These are phyloP conservation scores for Charanyca ferruginea DNA, from an alignment of 2,888 invertebrate genomes.

Conservation along the genomic window DNA sequence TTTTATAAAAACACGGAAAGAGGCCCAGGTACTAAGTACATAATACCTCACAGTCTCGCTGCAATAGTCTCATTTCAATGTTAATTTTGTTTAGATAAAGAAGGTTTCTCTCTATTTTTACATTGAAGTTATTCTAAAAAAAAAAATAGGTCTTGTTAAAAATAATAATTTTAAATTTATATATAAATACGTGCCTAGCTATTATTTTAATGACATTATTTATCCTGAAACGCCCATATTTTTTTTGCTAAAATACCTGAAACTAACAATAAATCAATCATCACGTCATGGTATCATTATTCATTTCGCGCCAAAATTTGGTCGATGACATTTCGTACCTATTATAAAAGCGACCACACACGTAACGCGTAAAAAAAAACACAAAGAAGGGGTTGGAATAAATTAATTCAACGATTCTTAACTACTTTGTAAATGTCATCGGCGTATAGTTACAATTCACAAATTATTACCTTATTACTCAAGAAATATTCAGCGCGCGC, in stretches of 20 bases:
- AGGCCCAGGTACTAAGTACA: too few relatives aligned
- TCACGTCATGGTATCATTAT: constrained; percentile 64
- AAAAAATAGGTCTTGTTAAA: too few relatives aligned
- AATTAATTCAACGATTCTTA: constrained; percentile 76
- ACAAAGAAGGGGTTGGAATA: constrained; percentile 62
- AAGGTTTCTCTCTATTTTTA: too few relatives aligned
- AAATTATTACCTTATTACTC: constrained; percentile 77
- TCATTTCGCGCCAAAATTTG: constrained; percentile 69
- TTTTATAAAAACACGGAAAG: too few relatives aligned
- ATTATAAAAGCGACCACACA: constrained; percentile 73
- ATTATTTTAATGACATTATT: background rate
- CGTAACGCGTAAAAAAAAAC: constrained; percentile 50
- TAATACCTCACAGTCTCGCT: background rate
- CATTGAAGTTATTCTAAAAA: too few relatives aligned
- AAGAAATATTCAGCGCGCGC: constrained; percentile 76
- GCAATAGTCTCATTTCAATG: background rate
- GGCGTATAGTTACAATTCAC: constrained; percentile 72
- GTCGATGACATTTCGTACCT: constrained; percentile 68
- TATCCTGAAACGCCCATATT: background rate
- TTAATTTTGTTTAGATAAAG: too few relatives aligned
- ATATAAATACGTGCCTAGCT: background rate
- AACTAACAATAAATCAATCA: constrained; percentile 65
- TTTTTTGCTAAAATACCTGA: constrained; percentile 23
- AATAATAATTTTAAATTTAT: too few relatives aligned
- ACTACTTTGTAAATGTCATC: constrained; percentile 76